Base-by-base conservation (phyloP, 2,888 invertebrate species). In the Apamea anceps region DNA sequence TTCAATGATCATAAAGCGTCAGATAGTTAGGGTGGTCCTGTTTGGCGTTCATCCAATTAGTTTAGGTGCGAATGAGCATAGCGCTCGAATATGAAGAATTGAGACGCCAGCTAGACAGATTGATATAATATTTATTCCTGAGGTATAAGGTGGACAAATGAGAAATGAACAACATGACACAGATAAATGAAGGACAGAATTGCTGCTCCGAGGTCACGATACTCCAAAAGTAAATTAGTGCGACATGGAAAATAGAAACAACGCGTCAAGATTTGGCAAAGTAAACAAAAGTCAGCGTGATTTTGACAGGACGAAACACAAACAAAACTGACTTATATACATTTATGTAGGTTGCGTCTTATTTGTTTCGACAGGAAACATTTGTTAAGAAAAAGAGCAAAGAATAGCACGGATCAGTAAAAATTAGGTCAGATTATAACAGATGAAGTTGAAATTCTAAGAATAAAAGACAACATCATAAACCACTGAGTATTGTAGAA, bases 31-130 rank as follows among this genome's bases (percentile, higher is more conserved):
- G 89, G 91, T 92, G 92, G 91, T 92, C 90, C 85, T 89, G 79
- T 88, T 91, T 95, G 94, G 95, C 94, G 82, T 32, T 28, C 25
- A 51, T 90, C 95, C 95, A 95, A 91, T 91, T 88, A 91, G 90
- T 90, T 90, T 92, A 93, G 93, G 93, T 94, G 94, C 90, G 88
- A 93, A 90, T 87, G 87, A 89, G 88, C 87, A 78, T 88, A 90
- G 86, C 79, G 79, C 85, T 87, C 71, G 79, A 79, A 81, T 84
- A 81, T 88, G 85, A 89, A 84, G 86, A 89, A 89, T 84, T 81
- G 84, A 88, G 87, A 88, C 85, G 82, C 85, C 84, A 84, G 82
- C 81, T 85, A 85, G 89, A 90, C 89, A 87, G 71, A 81, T 81
- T 75, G 68, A 87, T 81, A 86, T 85, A 84, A 90, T 90, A 86